phyloP scores from a whole-genome alignment of 2,888 invertebrate species.

The Carabus problematicus region DNA sequence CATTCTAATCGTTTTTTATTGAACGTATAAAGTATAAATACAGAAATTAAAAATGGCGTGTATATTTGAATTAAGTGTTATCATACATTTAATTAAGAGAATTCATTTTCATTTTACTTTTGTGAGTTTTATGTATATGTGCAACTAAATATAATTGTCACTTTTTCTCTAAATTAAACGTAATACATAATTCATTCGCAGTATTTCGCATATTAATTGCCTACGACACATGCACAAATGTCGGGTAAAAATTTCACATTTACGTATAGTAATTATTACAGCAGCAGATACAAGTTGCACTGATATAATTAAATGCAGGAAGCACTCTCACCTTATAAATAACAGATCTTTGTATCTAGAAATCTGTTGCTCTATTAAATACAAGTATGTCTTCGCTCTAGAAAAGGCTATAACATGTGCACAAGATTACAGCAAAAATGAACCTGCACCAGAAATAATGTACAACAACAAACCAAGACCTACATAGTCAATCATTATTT shows the following conservation, averaged over 20 bases:
- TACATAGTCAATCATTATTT: neutral
- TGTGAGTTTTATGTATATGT: too few relatives aligned
- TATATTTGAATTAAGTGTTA: too few relatives aligned
- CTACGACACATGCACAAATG: neutral
- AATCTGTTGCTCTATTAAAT: conserved; percentile 18
- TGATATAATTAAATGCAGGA: conserved; percentile 29
- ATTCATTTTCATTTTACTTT: too few relatives aligned
- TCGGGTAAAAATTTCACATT: neutral
- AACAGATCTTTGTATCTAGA: conserved; percentile 36
- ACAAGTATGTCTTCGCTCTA: conserved; percentile 18
- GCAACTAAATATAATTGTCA: too few relatives aligned
- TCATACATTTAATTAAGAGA: too few relatives aligned
- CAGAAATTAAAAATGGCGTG: too few relatives aligned
- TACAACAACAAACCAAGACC: neutral
- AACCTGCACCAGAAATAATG: too few relatives aligned
- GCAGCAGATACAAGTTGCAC: conserved; percentile 6
- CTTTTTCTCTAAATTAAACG: too few relatives aligned
- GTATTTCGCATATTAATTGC: neutral
- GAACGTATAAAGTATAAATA: too few relatives aligned
- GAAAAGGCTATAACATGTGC: conserved; percentile 17
- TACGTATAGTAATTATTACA: neutral
- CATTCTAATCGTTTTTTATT: too few relatives aligned
- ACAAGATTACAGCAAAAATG: conserved; percentile 13
- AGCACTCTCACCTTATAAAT: conserved; percentile 40
- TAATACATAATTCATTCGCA: neutral